phyloP scores from a whole-genome alignment of 2,113 vertebrate genomes.

The Pachycephala philippinensis region DNA sequence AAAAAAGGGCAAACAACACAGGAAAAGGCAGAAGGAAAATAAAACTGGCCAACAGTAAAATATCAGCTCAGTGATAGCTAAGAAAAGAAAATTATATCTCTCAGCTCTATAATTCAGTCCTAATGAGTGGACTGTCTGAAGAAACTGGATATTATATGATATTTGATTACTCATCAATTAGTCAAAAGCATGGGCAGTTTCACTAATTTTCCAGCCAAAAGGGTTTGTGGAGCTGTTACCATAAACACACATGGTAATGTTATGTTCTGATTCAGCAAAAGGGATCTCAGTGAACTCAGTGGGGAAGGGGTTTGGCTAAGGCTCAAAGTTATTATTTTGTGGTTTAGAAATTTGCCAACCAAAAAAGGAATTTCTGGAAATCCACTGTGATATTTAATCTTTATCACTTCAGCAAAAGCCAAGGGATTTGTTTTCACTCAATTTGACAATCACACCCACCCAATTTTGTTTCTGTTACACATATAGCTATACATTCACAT shows the following conservation, averaged over 20 bases:
- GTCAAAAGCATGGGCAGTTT: not conserved
- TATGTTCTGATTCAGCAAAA: not conserved
- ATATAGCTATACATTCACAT: not conserved
- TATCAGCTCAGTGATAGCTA: not conserved
- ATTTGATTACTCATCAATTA: slow-evolving; percentile 8
- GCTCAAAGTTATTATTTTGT: not conserved
- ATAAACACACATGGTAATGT: not conserved
- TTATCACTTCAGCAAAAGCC: not conserved
- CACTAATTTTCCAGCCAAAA: not conserved
- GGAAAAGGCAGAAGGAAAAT: not conserved
- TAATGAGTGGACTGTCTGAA: not conserved
- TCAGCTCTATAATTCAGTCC: not conserved
- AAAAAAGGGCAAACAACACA: not conserved
- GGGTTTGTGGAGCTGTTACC: not conserved
- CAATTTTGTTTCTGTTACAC: not conserved
- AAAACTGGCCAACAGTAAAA: not conserved
- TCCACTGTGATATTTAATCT: not conserved
- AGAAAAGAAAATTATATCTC: not conserved
- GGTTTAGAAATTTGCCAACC: not conserved
- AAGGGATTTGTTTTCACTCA: not conserved
- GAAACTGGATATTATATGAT: not conserved
- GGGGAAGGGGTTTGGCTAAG: not conserved
- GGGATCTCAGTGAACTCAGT: not conserved
- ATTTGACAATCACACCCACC: not conserved
- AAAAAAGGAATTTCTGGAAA: not conserved